A percentile compares a stretch with the other conserved stretches of the same genome.
phyloP scores from a whole-genome alignment of 2,797 vertebrate genomes.

The Myotis pilosus region DNA sequence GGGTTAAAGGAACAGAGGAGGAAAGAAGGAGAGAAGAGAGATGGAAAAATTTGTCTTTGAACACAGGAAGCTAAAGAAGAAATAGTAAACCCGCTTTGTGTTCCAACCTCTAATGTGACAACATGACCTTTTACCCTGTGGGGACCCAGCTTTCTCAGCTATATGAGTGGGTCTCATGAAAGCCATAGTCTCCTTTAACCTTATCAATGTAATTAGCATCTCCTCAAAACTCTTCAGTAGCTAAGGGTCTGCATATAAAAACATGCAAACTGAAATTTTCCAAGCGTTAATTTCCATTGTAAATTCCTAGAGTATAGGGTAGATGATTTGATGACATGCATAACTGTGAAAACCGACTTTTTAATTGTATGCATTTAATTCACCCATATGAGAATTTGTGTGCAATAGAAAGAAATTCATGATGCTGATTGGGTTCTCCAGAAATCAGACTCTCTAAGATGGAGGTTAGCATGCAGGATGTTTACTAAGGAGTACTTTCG shows the following conservation, averaged over 20 bases:
- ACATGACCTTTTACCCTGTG: neutral
- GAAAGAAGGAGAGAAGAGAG: neutral
- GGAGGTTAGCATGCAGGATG: neutral
- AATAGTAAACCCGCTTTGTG: neutral
- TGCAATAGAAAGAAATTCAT: neutral
- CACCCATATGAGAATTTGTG: neutral
- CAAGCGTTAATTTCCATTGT: neutral
- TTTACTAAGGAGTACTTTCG: neutral
- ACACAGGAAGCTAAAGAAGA: neutral
- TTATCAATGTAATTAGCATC: neutral
- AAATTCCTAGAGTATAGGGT: neutral
- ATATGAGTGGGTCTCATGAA: neutral
- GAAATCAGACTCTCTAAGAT: neutral
- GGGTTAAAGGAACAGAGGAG: neutral
- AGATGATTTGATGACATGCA: neutral
- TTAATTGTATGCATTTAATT: neutral
- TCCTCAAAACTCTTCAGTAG: neutral
- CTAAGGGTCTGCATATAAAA: neutral
- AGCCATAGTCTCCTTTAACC: neutral
- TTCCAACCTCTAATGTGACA: neutral
- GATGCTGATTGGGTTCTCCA: neutral
- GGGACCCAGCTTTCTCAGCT: neutral
- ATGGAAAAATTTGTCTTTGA: neutral
- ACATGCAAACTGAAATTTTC: neutral
- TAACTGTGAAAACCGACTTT: neutral